Conservation (phyloP, 2,888 invertebrate genomes). For the Seira musarum region DNA sequence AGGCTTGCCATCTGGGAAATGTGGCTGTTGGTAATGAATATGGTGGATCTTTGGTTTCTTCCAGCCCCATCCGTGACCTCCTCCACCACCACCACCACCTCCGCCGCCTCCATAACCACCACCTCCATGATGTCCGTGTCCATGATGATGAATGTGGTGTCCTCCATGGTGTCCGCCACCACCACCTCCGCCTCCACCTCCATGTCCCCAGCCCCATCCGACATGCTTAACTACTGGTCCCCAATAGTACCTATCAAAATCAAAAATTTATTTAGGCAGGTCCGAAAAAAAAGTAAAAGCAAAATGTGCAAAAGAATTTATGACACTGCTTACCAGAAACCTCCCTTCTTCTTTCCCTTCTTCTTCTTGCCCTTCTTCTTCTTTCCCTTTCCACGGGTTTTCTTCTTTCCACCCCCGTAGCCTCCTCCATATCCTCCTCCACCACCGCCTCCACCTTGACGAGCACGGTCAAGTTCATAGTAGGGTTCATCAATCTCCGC, state of each 20-base stretch:
- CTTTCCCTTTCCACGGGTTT: slow-evolving; percentile 33
- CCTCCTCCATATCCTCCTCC: slow-evolving; percentile 44
- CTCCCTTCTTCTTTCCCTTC: slow-evolving; percentile 63
- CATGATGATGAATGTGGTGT: slow-evolving; percentile 31
- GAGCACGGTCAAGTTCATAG: slow-evolving; percentile 40
- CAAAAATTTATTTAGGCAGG: too few species aligned
- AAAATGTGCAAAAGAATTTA: too few species aligned
- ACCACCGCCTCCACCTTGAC: slow-evolving; percentile 42
- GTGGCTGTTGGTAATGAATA: slow-evolving; percentile 55
- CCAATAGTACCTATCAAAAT: slow-evolving; percentile 68
- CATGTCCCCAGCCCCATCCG: slow-evolving; percentile 39
- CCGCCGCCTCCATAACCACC: slow-evolving; percentile 46
- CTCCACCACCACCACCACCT: slow-evolving; percentile 51
- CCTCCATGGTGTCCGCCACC: slow-evolving; percentile 42
- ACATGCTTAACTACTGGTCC: slow-evolving; percentile 63
- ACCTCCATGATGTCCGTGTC: slow-evolving; percentile 1
- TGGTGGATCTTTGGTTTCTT: slow-evolving; percentile 55
- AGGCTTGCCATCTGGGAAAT: slow-evolving; percentile 56
- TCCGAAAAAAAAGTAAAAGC: too few species aligned
- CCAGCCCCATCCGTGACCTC: slow-evolving; percentile 60
- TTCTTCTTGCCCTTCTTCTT: slow-evolving; percentile 46
- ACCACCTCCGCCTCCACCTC: slow-evolving; percentile 44
- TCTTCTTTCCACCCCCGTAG: slow-evolving; percentile 44
- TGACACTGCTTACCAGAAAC: slow-evolving; percentile 64
- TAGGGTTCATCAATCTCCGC: slow-evolving; percentile 51